Evolutionary conservation across 2,888 invertebrate genomes (phyloP), one percentile per base, ranked within the genome.

Genomic region (Galeruca laticollis): DNA sequence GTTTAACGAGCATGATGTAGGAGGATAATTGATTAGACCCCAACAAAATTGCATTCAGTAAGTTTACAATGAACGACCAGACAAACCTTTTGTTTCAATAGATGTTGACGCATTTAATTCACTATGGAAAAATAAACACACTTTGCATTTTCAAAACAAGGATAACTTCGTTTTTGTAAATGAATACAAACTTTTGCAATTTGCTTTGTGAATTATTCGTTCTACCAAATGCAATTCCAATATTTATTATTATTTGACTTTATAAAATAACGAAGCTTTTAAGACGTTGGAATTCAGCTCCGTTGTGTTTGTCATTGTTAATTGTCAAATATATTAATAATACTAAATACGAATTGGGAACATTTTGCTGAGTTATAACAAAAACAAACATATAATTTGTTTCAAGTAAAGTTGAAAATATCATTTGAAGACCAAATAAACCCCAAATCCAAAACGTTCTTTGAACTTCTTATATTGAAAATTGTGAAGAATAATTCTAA

Each of bases 81-180:
- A 20, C 20, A 37, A 43, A 60, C 9, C 10, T 37, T 60, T 35
- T n/a, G 31, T 18, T 15, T 5, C 54, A n/a, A 31, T 54, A 11
- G 31, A 21, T 40, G n/a, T 40, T 33, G 54, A 21, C n/a, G 59
- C 66, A 65, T 31, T 60, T 60, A 63, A 62, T 62, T 61, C 18
- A 31, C 37, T 40, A 47, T 15, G 15, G 47, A 11, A 71, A 78
- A 78, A 75, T 72, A 78, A 78, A 78, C 77, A 76, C 74, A 76
- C 72, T 78, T 75, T 73, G 71, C 73, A 69, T 69, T 78, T 76
- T 78, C 73, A 78, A 80, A 79, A 78, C 78, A 77, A 26, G 73
- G 74, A 78, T 78, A 78, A 79, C 77, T 79, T 79, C 75, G 56
- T 73, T 73, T 67, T 61, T 61, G 51, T 51, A 68, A 68, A 26